Base-by-base conservation (phyloP, 2,113 vertebrate genomes). In the Cyanocitta stelleri region DNA sequence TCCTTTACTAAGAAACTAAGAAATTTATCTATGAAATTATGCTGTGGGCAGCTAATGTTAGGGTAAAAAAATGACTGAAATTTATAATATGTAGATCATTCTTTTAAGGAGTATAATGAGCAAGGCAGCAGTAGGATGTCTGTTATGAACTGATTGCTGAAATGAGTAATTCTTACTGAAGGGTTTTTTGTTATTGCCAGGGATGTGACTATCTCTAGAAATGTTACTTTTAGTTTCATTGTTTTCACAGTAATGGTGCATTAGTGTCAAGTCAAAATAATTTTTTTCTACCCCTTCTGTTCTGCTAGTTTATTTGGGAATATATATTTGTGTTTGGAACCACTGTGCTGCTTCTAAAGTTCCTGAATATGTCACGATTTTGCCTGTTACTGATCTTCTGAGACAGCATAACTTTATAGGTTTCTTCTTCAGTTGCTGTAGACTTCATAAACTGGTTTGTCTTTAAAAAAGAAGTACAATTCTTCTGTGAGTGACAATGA, bases 181-280 rank as follows among this genome's bases (percentile, higher is more conserved):
- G 63, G 27, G 35, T 48, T 97, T 95, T 95, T 95, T 96, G 79
- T 89, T 87, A 54, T 58, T 89, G 37, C 95, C 82, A 93, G 93
- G 93, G 76, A 83, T 89, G 77, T 84, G 93, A 94, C 93, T 87
- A 9, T 96, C 95, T 97, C 95, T 97, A 90, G 88, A 97, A 98
- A 96, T 96, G 79, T 89, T 91, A 94, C 96, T 98, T 97, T 64
- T 92, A 87, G 89, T 96, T 96, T 96, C 59, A 69, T 96, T 98
- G 96, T 98, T 98, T 98, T 97, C 93, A 85, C 91, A 96, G 95
- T 96, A 96, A 96, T 49, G 90, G 91, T 97, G 78, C 94, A 96
- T 97, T 97, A 96, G 91, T 97, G 97, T 98, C 96, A 97, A 92
- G 93, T 96, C 91, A 97, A 95, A 97, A 96, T 97, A 95, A 96